Percentiles rank a stretch among this genome's conserved stretches.
Evolutionary conservation across 1,140 invertebrate species (phyloP).

Genomic region (honey bee (Apis mellifera)): Amel_HAv3.1 CM009935.2:8409001-8409500

Average conservation of each 20-base stretch:
- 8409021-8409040: too few species aligned
- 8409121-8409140: too few species aligned
- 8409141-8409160: too few species aligned
- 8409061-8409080: too few species aligned
- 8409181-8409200: not conserved
- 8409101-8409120: too few species aligned
- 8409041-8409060: not conserved
- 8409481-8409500: constrained; percentile 28
- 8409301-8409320: constrained; percentile 22
- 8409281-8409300: not conserved
- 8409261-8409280: not conserved
- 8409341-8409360: constrained; percentile 45
- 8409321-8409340: constrained; percentile 41
- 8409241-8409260: constrained; percentile 22
- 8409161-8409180: not conserved
- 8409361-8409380: constrained; percentile 47
- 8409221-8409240: not conserved
- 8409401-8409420: not conserved
- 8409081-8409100: too few species aligned
- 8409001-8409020: not conserved
- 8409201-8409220: not conserved
- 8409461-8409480: not conserved
- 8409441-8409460: constrained; percentile 16
- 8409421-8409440: constrained; percentile 6
- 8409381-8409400: constrained; percentile 30